Evolutionary conservation across 1,140 invertebrate species (phyloP), one percentile per base, ranked within the genome.

Genomic region (Dendroctonus valens): DNA sequence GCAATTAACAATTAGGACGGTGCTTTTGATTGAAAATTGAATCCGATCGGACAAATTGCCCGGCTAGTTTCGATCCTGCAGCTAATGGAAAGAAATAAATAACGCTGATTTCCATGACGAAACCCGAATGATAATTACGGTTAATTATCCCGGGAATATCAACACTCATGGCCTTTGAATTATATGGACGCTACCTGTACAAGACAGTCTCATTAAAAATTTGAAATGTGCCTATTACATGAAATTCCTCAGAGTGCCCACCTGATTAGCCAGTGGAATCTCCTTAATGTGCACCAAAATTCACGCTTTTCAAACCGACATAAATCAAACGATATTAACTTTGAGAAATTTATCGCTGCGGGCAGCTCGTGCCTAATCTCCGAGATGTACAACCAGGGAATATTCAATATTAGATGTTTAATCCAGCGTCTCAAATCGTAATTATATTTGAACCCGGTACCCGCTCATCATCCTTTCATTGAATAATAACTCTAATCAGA

Each of bases 381-480:
- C 38, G 12, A 61, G 37, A 51, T 54, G 40, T 54, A 37, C 37
- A 12, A 26, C 26, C 26, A 26, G 12, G 42, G 8, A 61, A 52
- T 51, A 61, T 61, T 61, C 59, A 61, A 61, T 48, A 61, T 61
- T 61, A 40, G 48, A 61, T 41, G 59, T 61, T 61, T 61, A 61
- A 61, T 61, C 59, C 59, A 61, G 48, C 59, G 49, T 61, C 38
- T 41, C 59, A 61, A 61, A 61, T 50, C 48, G 50, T 57, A 57
- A 61, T 61, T 51, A 50, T 41, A 41, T 61, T 61, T 50, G 52
- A 61, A 40, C 12, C 37, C 41, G 41, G 39, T 57, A 41, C 54
- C 54, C 42, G 54, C 40, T 57, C 54, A 57, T 52, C 59, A 52
- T 61, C n/a, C 41, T 58, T 61, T 61, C 42, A 61, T 61, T 52